Percentiles rank a stretch among this genome's conserved stretches.
These are phyloP conservation scores for Rhineura floridana DNA, from an alignment of 2,113 vertebrate genomes.

Conservation along the genomic window DNA sequence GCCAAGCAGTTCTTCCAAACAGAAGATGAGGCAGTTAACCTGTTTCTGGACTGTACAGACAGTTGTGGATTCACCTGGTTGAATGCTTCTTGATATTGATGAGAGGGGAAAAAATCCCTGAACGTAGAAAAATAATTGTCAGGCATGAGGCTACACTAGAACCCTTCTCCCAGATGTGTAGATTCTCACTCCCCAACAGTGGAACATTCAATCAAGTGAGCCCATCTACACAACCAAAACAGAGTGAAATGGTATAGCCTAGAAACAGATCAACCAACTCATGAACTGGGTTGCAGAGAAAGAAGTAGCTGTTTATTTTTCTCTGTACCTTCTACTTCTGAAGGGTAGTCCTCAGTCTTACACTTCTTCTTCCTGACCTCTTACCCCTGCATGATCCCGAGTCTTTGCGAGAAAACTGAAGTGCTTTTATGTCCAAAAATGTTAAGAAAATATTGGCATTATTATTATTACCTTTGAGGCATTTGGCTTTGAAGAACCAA, in stretches of 20 bases:
- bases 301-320: slow-evolving; percentile 7
- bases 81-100: neutral
- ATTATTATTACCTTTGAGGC: slow-evolving; percentile 46
- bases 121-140: neutral
- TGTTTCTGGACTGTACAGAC: neutral
- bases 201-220: neutral
- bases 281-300: neutral
- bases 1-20: neutral
- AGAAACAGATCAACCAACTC: neutral
- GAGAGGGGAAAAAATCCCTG: neutral
- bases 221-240: neutral
- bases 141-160: neutral
- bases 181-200: neutral
- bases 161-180: neutral
- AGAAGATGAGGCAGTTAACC: neutral
- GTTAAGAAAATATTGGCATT: slow-evolving; percentile 53
- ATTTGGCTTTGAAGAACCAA: slow-evolving; percentile 64
- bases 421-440: slow-evolving; percentile 45
- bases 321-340: slow-evolving; percentile 3
- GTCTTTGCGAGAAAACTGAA: slow-evolving; percentile 12
- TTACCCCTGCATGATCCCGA: slow-evolving; percentile 12
- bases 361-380: slow-evolving; percentile 41
- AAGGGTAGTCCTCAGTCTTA: slow-evolving; percentile 18
- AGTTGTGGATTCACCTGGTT: neutral
- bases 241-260: neutral